Percentiles rank a stretch among this genome's conserved stretches.
Conservation (phyloP, 1,140 invertebrate genomes). For the Bombus breviceps region DNA sequence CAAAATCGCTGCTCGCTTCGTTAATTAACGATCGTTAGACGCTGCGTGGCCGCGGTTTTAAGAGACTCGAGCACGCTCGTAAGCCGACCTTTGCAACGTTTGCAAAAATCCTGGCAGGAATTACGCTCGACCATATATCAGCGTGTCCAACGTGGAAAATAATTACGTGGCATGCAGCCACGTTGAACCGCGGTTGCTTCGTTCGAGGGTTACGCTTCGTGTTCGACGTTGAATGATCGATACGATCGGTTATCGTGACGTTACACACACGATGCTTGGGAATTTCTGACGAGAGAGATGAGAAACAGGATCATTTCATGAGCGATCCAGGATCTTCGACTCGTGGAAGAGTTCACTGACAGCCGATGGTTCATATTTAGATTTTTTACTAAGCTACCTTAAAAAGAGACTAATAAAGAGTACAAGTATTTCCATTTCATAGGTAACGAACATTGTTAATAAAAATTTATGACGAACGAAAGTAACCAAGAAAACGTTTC, state of each 20-base stretch:
- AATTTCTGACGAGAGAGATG: background rate
- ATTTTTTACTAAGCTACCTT: no score
- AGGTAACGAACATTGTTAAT: no score
- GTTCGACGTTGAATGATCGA: constrained; percentile 38
- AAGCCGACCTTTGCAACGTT: background rate
- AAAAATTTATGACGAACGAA: no score
- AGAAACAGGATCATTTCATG: background rate
- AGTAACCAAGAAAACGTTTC: no score
- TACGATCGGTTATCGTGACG: constrained; percentile 14
- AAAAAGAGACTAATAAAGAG: no score
- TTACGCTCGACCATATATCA: background rate
- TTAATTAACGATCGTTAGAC: constrained; percentile 24
- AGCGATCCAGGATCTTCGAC: background rate
- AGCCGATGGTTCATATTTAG: no score
- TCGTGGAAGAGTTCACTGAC: background rate
- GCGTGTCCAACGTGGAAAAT: constrained; percentile 18
- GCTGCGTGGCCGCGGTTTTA: background rate
- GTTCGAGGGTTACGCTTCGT: constrained; percentile 1
- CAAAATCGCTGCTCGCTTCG: no score
- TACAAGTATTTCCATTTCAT: no score
- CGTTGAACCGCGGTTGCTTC: background rate
- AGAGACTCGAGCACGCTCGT: background rate
- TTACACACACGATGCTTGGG: background rate
- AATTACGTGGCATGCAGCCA: constrained; percentile 12
- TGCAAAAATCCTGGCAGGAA: background rate